Evolutionary conservation across 2,797 vertebrate species (phyloP).

Genomic region (Lepilemur ruficaudatus): DNA sequence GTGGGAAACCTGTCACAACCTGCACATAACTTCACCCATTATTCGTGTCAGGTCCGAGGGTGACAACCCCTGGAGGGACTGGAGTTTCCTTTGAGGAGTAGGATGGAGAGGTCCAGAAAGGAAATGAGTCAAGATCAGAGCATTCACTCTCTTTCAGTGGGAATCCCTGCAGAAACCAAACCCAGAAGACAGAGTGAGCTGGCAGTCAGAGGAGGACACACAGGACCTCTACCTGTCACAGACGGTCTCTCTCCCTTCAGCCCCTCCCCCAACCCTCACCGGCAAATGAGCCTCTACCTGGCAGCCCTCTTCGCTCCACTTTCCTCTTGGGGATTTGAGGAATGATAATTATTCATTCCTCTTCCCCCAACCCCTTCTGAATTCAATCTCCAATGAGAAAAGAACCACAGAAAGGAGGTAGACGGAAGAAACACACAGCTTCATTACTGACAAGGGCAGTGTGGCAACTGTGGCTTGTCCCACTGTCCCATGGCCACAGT

Average conservation of each 20-base stretch:
- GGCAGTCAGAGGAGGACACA: neutral
- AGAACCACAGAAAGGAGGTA: neutral
- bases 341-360: neutral
- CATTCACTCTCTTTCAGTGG: neutral
- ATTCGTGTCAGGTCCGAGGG: neutral
- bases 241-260: neutral
- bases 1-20: neutral
- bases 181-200: neutral
- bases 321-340: neutral
- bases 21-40: neutral
- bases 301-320: neutral
- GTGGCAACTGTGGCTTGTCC: neutral
- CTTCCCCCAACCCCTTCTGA: neutral
- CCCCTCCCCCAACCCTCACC: rapidly evolving
- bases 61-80: neutral
- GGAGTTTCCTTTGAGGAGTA: neutral
- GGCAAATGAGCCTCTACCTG: neutral
- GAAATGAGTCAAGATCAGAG: neutral
- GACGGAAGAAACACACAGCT: neutral
- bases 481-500: neutral
- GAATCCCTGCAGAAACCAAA: neutral
- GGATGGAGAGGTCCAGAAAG: neutral
- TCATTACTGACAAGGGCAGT: neutral
- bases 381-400: neutral
- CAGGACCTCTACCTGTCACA: neutral